Evolutionary conservation across 2,888 invertebrate species (phyloP), one percentile per base, ranked within the genome.

Genomic region (Cecidostiba fungosa): DNA sequence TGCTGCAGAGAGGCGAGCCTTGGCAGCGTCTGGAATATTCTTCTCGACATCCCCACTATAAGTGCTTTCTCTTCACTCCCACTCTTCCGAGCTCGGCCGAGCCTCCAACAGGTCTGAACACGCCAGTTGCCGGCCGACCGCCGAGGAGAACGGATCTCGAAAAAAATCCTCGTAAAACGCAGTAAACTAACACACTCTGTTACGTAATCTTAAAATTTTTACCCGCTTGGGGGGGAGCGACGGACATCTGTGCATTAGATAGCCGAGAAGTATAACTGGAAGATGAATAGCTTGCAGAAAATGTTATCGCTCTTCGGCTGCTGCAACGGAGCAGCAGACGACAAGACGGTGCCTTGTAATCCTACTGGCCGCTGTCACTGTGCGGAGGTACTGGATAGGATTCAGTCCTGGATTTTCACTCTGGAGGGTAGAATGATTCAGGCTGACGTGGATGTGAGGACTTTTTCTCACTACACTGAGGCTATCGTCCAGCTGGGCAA

Each of bases 71-170:
- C 54, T 23, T 59, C n/a, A 12, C 66, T 66, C 66, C 29, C 29
- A 66, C 66, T 66, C 66, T 66, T 66, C 12, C 26, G 66, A 10
- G 59, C 59, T 2, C 26, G 29, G 14, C 26, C 66, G 66, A 26
- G 66, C 29, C 66, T 66, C 29, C 66, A 69, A 50, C 80, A 80
- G 80, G 80, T 80, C 50, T 36, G 59, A 73, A 80, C 80, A 36
- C 59, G 80, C 14, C 80, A 80, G 80, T 80, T 19, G 59, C 50
- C 29, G 36, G 59, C 54, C 70, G 80, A 72, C 59, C 59, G 39
- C 16, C 80, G 72, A 80, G 79, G 50, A 70, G n/a, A 79, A 10
- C 70, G 43, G 66, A 66, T 29, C 26, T 19, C 6, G 54, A 14
- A 66, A 29, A 29, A 29, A 66, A 66, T 26, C 66, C 0, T 3